phyloP scores from a whole-genome alignment of 1,140 invertebrate genomes.

The Hyles euphorbiae region DNA sequence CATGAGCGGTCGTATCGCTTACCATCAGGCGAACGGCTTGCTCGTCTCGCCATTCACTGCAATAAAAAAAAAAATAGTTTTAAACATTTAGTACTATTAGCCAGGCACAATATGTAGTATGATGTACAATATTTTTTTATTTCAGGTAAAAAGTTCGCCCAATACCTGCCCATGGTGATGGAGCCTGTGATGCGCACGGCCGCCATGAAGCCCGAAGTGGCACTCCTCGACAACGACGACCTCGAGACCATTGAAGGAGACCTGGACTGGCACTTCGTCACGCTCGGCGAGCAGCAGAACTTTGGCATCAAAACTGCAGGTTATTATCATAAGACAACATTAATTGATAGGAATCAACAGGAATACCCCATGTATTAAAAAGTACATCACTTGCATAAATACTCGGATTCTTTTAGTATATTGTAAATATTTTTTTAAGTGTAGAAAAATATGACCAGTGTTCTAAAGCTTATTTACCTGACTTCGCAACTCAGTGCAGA shows the following conservation, averaged over 20 bases:
- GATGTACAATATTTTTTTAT: conserved; percentile 1
- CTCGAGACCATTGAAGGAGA: conserved; percentile 91
- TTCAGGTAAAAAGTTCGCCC: conserved; percentile 92
- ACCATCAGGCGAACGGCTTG: too few species aligned
- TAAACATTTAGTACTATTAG: too few species aligned
- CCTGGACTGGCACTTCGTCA: conserved; percentile 98
- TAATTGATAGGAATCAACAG: too few species aligned
- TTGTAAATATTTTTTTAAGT: not conserved
- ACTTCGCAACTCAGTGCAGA: not conserved
- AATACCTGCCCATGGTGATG: conserved; percentile 98
- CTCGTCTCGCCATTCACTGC: too few species aligned
- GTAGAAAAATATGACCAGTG: not conserved
- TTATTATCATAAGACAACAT: conserved; percentile 27
- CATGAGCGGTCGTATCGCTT: too few species aligned
- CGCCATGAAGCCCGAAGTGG: conserved; percentile 97
- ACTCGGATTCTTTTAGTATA: not conserved
- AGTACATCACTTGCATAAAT: not conserved
- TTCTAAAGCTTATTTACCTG: not conserved
- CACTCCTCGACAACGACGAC: conserved; percentile 95
- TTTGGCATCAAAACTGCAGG: conserved; percentile 93
- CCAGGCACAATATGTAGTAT: not conserved
- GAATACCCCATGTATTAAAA: too few species aligned
- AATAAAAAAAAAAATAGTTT: too few species aligned
- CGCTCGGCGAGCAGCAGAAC: conserved; percentile 96
- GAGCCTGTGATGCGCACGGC: conserved; percentile 96